Conservation (phyloP, 2,797 vertebrate genomes). For the Danionella dracula region DNA sequence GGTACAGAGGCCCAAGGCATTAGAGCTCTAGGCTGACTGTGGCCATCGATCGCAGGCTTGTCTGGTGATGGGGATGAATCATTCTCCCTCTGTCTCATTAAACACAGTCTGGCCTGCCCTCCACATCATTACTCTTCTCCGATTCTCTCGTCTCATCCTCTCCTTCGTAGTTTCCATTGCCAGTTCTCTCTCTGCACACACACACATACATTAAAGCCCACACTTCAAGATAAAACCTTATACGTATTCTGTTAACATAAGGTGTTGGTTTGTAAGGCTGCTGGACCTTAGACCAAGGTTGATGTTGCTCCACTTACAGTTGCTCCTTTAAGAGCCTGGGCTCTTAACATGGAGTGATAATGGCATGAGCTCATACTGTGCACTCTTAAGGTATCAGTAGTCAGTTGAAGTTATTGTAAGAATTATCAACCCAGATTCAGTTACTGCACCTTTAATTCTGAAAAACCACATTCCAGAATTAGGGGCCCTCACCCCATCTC, state of each 20-base stretch:
- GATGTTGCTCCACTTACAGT: constrained; percentile 21
- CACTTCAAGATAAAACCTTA: neutral
- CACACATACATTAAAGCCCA: too few species aligned
- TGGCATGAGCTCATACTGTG: neutral
- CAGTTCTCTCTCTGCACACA: constrained; percentile 8
- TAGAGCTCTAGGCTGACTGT: constrained; percentile 50
- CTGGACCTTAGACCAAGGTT: neutral
- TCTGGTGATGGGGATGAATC: constrained; percentile 49
- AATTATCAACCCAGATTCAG: too few species aligned
- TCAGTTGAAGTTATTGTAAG: too few species aligned
- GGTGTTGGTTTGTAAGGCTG: too few species aligned
- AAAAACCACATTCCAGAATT: too few species aligned
- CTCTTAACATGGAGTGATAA: neutral
- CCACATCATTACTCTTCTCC: constrained; percentile 43
- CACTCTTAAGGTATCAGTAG: neutral
- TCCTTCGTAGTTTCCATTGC: neutral
- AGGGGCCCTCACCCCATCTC: too few species aligned
- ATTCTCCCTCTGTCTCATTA: constrained; percentile 51
- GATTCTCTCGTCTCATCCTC: constrained; percentile 14
- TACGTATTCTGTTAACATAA: constrained; percentile 4
- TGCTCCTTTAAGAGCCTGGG: neutral
- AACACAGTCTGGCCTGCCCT: constrained; percentile 42
- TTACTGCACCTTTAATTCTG: too few species aligned
- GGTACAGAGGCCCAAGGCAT: constrained; percentile 52
- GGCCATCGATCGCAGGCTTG: constrained; percentile 41